Conservation (phyloP, 1,140 invertebrate species). For the Magallana ariakensis region DNA sequence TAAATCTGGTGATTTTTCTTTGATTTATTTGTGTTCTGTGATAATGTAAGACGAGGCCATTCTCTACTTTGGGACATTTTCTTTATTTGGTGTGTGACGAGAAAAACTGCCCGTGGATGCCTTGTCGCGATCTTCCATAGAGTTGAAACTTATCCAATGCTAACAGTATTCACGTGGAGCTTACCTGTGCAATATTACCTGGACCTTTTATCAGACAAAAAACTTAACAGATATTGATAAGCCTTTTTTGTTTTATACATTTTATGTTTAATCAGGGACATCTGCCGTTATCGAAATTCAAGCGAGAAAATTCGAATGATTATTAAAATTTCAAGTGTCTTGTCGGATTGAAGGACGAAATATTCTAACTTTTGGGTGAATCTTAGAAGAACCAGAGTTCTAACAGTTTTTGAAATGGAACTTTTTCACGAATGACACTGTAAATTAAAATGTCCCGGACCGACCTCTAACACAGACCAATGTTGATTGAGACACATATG, state of each 20-base stretch:
- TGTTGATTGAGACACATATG: slow-evolving; percentile 40
- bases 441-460: background rate
- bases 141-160: background rate
- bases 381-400: too few species aligned
- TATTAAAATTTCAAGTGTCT: background rate
- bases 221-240: slow-evolving; percentile 37
- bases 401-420: background rate
- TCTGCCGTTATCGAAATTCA: slow-evolving; percentile 25
- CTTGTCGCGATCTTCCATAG: background rate
- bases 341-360: background rate
- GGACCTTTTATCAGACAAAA: slow-evolving; percentile 30
- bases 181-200: slow-evolving; percentile 36
- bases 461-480: background rate
- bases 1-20: slow-evolving; percentile 38
- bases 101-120: slow-evolving; percentile 3
- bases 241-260: slow-evolving; percentile 35
- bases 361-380: too few species aligned
- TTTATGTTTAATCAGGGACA: slow-evolving; percentile 37
- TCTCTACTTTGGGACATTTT: slow-evolving; percentile 34
- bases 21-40: slow-evolving; percentile 38
- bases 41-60: slow-evolving; percentile 28
- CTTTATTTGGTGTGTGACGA: background rate
- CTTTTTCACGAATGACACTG: background rate
- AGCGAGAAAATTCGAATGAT: slow-evolving; percentile 28
- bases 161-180: slow-evolving; percentile 31